Percentiles rank a stretch among this genome's conserved stretches.
These are phyloP conservation scores for Archaeoteleia sp. DNA, from an alignment of 2,888 invertebrate genomes.

Conservation along the genomic window DNA sequence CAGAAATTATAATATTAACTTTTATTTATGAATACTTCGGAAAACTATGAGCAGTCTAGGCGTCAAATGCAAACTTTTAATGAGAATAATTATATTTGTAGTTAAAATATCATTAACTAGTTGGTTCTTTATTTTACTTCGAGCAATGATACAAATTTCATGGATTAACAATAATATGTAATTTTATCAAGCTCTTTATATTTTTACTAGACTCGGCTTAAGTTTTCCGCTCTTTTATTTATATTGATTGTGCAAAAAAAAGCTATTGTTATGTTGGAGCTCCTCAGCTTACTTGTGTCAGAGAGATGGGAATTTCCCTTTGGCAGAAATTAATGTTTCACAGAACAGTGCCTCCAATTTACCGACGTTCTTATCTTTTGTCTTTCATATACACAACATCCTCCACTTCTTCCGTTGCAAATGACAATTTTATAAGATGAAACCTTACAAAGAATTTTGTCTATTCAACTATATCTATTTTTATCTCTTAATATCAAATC, in stretches of 20 bases:
- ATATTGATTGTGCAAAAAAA: constrained; percentile 10
- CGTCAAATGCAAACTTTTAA: too few species aligned
- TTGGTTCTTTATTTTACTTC: too few species aligned
- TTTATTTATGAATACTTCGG: too few species aligned
- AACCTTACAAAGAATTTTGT: background rate
- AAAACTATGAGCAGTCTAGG: too few species aligned
- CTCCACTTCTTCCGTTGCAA: background rate
- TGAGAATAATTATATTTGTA: too few species aligned
- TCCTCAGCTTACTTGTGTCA: background rate
- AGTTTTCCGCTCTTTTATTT: background rate
- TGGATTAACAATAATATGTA: background rate
- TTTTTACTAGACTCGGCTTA: background rate
- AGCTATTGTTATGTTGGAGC: constrained; percentile 4
- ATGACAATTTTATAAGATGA: background rate
- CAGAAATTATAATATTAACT: constrained; percentile 6
- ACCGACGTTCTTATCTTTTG: background rate
- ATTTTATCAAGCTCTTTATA: background rate
- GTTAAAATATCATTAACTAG: too few species aligned
- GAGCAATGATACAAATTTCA: too few species aligned
- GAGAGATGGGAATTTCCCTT: constrained; percentile 6
- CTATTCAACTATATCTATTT: background rate
- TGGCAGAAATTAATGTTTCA: constrained; percentile 7
- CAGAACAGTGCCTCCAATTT: background rate
- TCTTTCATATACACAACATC: background rate
- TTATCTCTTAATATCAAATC: too few species aligned